These are phyloP conservation scores for Falco peregrinus DNA, from an alignment of 2,797 vertebrate species.

Conservation along the genomic window DNA sequence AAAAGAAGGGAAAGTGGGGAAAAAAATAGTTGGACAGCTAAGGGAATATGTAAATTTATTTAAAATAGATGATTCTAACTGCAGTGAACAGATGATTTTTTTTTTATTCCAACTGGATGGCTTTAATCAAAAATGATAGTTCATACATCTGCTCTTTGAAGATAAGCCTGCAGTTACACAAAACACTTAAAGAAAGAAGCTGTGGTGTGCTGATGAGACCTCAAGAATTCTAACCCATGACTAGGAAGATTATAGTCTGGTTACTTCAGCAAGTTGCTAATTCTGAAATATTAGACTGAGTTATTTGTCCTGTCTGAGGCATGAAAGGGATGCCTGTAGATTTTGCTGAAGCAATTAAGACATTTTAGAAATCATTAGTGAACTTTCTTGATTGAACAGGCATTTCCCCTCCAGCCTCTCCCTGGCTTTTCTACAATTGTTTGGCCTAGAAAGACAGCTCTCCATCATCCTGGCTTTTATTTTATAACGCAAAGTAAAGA, in stretches of 20 bases:
- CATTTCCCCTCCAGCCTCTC: constrained; percentile 16
- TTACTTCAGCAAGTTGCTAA: constrained; percentile 67
- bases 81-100: constrained; percentile 59
- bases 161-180: constrained; percentile 73
- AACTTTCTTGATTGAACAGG: neutral
- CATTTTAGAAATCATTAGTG: constrained; percentile 49
- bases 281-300: constrained; percentile 65
- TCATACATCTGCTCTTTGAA: constrained; percentile 76
- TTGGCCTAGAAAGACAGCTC: constrained; percentile 26
- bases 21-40: constrained; percentile 45
- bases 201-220: constrained; percentile 68
- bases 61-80: constrained; percentile 51
- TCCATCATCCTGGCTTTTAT: constrained; percentile 29
- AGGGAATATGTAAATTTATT: constrained; percentile 65
- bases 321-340: constrained; percentile 59
- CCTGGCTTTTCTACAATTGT: neutral
- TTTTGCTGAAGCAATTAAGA: constrained; percentile 53
- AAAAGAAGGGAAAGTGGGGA: neutral
- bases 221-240: constrained; percentile 69
- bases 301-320: constrained; percentile 61
- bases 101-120: constrained; percentile 54
- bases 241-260: constrained; percentile 71
- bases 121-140: constrained; percentile 78
- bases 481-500: constrained; percentile 29
- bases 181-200: constrained; percentile 60